phyloP scores from a whole-genome alignment of 2,888 invertebrate genomes.

The Strigamia transsilvanica region DNA sequence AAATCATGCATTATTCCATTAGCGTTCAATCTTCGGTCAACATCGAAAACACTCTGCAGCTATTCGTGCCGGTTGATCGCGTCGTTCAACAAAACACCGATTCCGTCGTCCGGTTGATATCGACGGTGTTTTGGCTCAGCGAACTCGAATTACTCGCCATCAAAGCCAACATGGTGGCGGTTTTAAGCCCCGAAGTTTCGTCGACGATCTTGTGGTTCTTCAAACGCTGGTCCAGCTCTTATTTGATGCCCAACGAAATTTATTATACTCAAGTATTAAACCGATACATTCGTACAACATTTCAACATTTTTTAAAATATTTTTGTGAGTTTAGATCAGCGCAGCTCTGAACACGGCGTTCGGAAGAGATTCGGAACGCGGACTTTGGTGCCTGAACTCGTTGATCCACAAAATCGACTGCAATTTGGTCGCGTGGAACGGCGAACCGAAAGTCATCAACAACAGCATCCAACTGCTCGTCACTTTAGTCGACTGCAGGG shows the following conservation, averaged over 20 bases:
- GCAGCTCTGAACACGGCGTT: slow-evolving; percentile 71
- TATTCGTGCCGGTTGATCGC: slow-evolving; percentile 66
- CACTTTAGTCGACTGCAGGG: slow-evolving; percentile 67
- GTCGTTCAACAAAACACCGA: not conserved
- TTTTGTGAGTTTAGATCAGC: slow-evolving; percentile 68
- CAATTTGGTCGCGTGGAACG: slow-evolving; percentile 71
- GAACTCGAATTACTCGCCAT: slow-evolving; percentile 78
- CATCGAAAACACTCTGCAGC: slow-evolving; percentile 66
- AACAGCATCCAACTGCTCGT: slow-evolving; percentile 73
- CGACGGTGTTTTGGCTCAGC: slow-evolving; percentile 77
- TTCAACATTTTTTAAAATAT: slow-evolving; percentile 56
- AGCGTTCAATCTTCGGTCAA: slow-evolving; percentile 67
- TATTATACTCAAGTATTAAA: slow-evolving; percentile 69
- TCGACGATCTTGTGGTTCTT: slow-evolving; percentile 81
- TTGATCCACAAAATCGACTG: slow-evolving; percentile 73
- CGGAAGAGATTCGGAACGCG: slow-evolving; percentile 74
- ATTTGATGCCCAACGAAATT: slow-evolving; percentile 73
- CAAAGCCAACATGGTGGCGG: slow-evolving; percentile 72
- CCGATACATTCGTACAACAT: slow-evolving; percentile 46
- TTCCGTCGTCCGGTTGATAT: slow-evolving; percentile 67
- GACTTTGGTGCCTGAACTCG: slow-evolving; percentile 72
- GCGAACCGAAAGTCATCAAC: slow-evolving; percentile 71
- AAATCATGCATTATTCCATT: slow-evolving; percentile 73
- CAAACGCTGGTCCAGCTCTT: slow-evolving; percentile 78
- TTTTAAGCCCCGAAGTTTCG: slow-evolving; percentile 81